Evolutionary conservation across 2,888 invertebrate genomes (phyloP).

Genomic region (Platynereis dumerilii): DNA sequence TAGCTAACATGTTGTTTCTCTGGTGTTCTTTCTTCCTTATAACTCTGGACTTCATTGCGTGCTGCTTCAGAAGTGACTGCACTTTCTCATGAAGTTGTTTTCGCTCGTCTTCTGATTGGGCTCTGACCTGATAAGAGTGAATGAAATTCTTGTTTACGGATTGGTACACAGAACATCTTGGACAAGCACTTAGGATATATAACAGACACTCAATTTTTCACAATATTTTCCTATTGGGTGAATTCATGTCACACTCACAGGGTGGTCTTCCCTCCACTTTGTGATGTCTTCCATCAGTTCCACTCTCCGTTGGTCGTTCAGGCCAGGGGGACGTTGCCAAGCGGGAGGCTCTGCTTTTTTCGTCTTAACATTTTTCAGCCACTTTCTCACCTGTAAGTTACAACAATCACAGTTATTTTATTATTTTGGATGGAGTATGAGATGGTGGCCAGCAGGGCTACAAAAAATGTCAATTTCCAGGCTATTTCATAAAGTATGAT

Average conservation of each 20-base stretch:
- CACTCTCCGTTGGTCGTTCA: conserved; percentile 56
- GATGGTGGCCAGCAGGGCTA: too few species aligned
- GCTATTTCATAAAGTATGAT: too few species aligned
- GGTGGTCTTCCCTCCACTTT: conserved; percentile 52
- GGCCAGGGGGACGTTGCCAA: conserved; percentile 54
- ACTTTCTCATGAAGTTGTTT: conserved; percentile 50
- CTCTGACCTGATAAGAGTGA: conserved; percentile 1
- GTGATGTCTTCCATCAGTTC: conserved; percentile 53
- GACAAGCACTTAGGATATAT: too few species aligned
- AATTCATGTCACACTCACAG: too few species aligned
- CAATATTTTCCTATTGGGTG: too few species aligned
- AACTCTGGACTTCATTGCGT: conserved; percentile 42
- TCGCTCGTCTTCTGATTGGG: conserved; percentile 34
- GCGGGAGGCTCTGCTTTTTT: conserved; percentile 46
- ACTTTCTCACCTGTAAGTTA: conserved; percentile 47
- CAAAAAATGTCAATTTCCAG: too few species aligned
- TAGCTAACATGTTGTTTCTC: conserved; percentile 53
- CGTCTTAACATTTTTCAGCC: conserved; percentile 48
- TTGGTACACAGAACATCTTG: too few species aligned
- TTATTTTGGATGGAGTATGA: too few species aligned
- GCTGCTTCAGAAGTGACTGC: conserved; percentile 46
- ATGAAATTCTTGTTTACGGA: too few species aligned
- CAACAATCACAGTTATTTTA: too few species aligned
- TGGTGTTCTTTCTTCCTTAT: conserved; percentile 51
- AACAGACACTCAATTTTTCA: too few species aligned